Evolutionary conservation across 2,797 vertebrate species (phyloP).

Genomic region (Pseudotriccus pelzelni): DNA sequence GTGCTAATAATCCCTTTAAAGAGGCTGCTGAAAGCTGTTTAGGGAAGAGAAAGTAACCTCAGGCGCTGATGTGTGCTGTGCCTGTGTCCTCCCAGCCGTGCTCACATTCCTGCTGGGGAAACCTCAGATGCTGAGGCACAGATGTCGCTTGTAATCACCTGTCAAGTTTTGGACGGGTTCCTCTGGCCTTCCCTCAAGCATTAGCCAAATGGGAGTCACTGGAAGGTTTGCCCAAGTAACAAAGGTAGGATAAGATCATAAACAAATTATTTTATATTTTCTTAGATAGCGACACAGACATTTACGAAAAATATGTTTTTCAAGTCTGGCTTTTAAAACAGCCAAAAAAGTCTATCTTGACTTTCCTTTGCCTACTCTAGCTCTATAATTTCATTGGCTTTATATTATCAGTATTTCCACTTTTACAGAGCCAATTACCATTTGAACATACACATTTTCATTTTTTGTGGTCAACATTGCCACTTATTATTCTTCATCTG

Average conservation of each 20-base stretch:
- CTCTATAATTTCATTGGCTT: not conserved
- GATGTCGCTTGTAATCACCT: not conserved
- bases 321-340: not conserved
- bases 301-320: not conserved
- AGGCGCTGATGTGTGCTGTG: not conserved
- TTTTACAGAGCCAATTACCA: not conserved
- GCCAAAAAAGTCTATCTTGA: not conserved
- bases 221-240: not conserved
- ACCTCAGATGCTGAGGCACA: fast-evolving
- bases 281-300: not conserved
- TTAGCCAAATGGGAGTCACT: not conserved
- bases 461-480: not conserved
- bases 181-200: not conserved
- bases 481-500: not conserved
- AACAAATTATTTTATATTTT: not conserved
- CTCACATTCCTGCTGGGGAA: not conserved
- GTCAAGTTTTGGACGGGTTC: not conserved
- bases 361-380: not conserved
- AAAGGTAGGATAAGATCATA: not conserved
- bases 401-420: not conserved
- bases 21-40: not conserved
- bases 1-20: not conserved
- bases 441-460: not conserved
- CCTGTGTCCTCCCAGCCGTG: fast-evolving
- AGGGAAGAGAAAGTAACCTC: not conserved